Conservation (phyloP, 2,113 vertebrate species). For the Spermophilus dauricus region DNA sequence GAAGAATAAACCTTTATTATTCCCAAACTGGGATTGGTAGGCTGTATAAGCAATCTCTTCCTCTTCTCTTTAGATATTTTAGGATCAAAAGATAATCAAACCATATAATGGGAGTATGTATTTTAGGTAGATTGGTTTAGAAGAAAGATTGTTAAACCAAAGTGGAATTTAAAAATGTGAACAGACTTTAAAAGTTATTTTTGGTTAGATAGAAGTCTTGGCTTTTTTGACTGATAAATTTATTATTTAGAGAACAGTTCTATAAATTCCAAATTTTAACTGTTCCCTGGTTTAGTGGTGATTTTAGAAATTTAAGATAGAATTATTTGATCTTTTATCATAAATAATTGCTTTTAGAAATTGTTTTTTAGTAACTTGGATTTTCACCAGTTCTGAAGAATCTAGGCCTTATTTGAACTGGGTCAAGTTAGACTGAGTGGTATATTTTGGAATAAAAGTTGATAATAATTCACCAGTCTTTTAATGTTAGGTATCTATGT, state of each 20-base stretch:
- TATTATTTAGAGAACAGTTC: slow-evolving; percentile 38
- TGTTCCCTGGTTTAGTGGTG: background rate
- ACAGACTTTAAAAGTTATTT: background rate
- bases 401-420: slow-evolving; percentile 54
- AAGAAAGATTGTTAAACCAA: slow-evolving; percentile 33
- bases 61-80: background rate
- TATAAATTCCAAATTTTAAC: slow-evolving; percentile 35
- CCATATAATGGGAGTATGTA: background rate
- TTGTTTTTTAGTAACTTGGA: slow-evolving; percentile 18
- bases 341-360: slow-evolving; percentile 39
- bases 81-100: background rate
- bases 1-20: background rate
- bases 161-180: slow-evolving; percentile 26
- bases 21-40: background rate
- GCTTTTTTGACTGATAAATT: slow-evolving; percentile 32
- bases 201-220: slow-evolving; percentile 19
- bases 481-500: background rate
- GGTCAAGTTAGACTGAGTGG: background rate
- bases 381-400: background rate
- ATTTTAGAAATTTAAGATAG: slow-evolving; percentile 15
- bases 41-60: background rate
- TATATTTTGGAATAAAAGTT: slow-evolving; percentile 52
- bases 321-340: slow-evolving; percentile 37
- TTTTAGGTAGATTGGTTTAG: background rate
- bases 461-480: background rate